Percentiles rank a stretch among this genome's conserved stretches.
These are phyloP conservation scores for Pristionchus mayeri DNA, from an alignment of 2,888 invertebrate species.

Conservation along the genomic window DNA sequence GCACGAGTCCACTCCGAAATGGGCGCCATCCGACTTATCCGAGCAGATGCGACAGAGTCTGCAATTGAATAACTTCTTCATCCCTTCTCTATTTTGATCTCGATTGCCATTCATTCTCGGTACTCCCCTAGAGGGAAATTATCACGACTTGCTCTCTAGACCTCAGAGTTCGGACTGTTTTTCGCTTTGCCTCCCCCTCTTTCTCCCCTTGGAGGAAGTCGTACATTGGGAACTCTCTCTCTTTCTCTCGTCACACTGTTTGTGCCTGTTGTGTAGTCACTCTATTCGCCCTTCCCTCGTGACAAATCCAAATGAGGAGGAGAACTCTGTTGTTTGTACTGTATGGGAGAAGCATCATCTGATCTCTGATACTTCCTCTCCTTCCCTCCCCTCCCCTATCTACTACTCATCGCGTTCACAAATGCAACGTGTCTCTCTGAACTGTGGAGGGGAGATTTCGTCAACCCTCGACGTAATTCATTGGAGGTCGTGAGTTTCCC, in stretches of 20 bases:
- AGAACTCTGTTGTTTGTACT: conserved; percentile 24
- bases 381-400: neutral
- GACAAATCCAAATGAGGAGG: neutral
- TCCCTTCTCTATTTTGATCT: neutral
- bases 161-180: neutral
- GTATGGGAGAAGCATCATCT: neutral
- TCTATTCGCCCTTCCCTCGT: neutral
- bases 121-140: neutral
- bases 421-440: neutral
- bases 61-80: neutral
- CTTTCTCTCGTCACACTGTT: neutral
- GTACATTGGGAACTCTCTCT: neutral
- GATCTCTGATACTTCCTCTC: neutral
- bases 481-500: neutral
- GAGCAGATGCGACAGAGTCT: conserved; percentile 54
- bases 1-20: conserved; percentile 58
- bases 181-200: neutral
- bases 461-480: neutral
- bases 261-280: neutral
- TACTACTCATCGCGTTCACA: neutral
- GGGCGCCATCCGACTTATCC: conserved; percentile 56
- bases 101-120: neutral
- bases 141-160: neutral
- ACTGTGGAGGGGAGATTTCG: neutral
- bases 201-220: neutral